Evolutionary conservation across 1,140 invertebrate species (phyloP), one percentile per base, ranked within the genome.

Genomic region (Cataglyphis hispanica): DNA sequence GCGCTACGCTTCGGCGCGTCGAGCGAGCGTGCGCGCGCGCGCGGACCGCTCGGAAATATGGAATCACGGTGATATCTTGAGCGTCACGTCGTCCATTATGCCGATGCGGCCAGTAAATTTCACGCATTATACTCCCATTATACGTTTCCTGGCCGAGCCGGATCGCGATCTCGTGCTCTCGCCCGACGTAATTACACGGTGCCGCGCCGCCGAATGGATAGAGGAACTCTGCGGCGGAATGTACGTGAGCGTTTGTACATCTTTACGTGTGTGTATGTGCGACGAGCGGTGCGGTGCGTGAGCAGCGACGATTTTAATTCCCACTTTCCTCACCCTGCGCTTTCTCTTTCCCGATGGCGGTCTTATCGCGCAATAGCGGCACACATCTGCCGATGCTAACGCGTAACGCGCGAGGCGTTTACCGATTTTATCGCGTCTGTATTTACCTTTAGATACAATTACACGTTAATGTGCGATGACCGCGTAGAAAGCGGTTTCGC

Each of bases 51-150:
- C 88, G 88, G 89, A 89, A 90, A 89, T 90, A 89, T 87, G 88
- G 86, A 90, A 90, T 90, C 88, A 87, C 88, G 67, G 88, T 85
- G 89, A 90, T 90, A 89, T 89, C 88, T 90, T 89, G 86, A 89
- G 88, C 89, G 85, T 89, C 89, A 81, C 87, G 88, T 90, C 87
- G 87, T 89, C 88, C 88, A 90, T 90, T 90, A 90, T 87, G 88
- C 88, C 86, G 89, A 90, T 90, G 88, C 88, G 88, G 84, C 88
- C 88, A 87, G 89, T 90, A 90, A 90, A 90, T 90, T 90, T 90
- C 89, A 90, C 89, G 89, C 89, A 90, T 90, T 90, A 90, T 90
- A 90, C 88, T 83, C 83, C 89, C 88, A 90, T 90, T 90, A 90
- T 90, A 86, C 86, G 88, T 90, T 90, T 90, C 89, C 89, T 90